Base-by-base conservation (phyloP, 2,888 invertebrate genomes). In the Nomada fucata region DNA sequence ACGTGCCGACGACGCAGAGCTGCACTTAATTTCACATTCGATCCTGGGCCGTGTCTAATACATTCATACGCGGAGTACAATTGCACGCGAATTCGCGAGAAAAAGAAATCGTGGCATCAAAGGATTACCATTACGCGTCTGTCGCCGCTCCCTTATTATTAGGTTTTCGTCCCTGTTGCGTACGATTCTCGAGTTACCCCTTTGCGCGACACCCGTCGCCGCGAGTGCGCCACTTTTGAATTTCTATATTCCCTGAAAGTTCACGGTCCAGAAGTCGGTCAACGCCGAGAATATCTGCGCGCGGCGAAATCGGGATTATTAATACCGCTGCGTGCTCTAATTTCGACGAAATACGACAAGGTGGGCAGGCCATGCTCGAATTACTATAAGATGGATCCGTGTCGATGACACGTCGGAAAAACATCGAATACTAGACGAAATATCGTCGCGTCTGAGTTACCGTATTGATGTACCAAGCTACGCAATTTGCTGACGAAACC, bases 261-360 rank as follows among this genome's bases (percentile, higher is more conserved):
- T 82, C 82, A 82, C 83, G 83, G 73, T 77, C 77, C 77, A 74
- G 73, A 83, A 83, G 77, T 83, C 82, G 83, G 83, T 67, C 83
- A 83, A 79, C 76, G 76, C 82, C 36, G 74, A 78, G 75, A 88
- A 88, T 86, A 86, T 86, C 86, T 77, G 77, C 79, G 69, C 52
- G 67, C 74, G 80, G 81, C 67, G 83, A 86, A 86, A 83, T 88
- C 86, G 83, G 57, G 76, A 78, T 87, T 86, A 86, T 86, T 88
- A 86, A 88, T 88, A 86, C 88, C 83, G 20, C 68, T 11, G 76
- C 70, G 76, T 76, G 86, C 72, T 88, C 88, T 79, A 80, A 86
- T 86, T 88, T 83, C 88, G 36, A 36, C 36, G 7, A 36, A 36
- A 36, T 36, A 36, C 36, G 36, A 36, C 0, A 36, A 36, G 36